A percentile compares a stretch with the other conserved stretches of the same genome.
These are phyloP conservation scores for Penaeus chinensis DNA, from an alignment of 1,140 invertebrate species.

Conservation along the genomic window DNA sequence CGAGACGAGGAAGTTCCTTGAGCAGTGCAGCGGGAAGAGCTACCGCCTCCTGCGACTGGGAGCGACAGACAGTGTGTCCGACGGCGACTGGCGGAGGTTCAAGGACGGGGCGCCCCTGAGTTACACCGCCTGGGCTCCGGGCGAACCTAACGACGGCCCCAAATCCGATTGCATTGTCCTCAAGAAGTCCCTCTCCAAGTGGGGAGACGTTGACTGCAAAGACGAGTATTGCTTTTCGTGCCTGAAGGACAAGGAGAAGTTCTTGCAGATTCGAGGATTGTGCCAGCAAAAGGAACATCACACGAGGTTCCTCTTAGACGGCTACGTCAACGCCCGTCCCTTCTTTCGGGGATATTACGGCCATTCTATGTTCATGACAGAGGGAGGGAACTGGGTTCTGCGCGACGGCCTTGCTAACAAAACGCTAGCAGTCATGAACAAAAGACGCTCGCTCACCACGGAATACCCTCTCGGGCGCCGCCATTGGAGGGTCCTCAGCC, in stretches of 20 bases:
- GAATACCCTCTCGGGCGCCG: constrained; percentile 43
- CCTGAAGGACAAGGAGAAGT: constrained; percentile 30
- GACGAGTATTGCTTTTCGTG: constrained; percentile 47
- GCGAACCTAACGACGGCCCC: constrained; percentile 42
- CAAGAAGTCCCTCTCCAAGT: constrained; percentile 36
- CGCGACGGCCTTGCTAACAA: constrained; percentile 8
- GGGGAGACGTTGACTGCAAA: constrained; percentile 51
- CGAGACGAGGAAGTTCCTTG: constrained; percentile 21
- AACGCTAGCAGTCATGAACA: constrained; percentile 26
- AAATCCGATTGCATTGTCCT: constrained; percentile 48
- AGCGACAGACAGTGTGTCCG: constrained; percentile 24
- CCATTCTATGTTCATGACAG: constrained; percentile 12
- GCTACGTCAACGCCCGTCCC: constrained; percentile 31
- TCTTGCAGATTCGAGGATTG: constrained; percentile 35
- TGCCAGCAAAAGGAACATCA: constrained; percentile 42
- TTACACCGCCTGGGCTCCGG: constrained; percentile 29
- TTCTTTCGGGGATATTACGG: constrained; percentile 45
- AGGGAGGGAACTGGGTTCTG: constrained; percentile 22
- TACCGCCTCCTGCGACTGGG: constrained; percentile 39
- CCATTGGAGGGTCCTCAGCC: neutral
- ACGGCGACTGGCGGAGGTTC: constrained; percentile 40
- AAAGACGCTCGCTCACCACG: neutral
- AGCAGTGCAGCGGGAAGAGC: constrained; percentile 37
- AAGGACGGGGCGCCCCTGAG: neutral
- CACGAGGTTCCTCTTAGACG: constrained; percentile 38